Percentiles rank a stretch among this genome's conserved stretches.
Evolutionary conservation across 2,888 invertebrate genomes (phyloP).

Genomic region (Cryptosula pallasiana): DNA sequence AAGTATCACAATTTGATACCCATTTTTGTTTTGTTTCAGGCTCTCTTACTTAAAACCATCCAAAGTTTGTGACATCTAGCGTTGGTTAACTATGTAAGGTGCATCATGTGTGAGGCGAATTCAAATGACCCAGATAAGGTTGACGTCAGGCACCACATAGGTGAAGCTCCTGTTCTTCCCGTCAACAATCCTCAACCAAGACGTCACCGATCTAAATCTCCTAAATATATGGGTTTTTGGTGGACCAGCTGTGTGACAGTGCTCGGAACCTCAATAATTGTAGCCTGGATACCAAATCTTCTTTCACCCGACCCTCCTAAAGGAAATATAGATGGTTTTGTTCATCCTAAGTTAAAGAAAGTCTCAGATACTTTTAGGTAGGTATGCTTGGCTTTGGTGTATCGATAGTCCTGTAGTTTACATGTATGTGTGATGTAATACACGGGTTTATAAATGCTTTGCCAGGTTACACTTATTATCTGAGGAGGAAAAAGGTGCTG

Average conservation of each 20-base stretch:
- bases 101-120: background rate
- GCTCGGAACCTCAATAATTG: background rate
- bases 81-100: background rate
- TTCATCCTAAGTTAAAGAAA: constrained; percentile 2
- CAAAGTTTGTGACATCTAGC: too few relatives aligned
- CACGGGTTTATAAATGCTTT: too few relatives aligned
- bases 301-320: constrained; percentile 19
- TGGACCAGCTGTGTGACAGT: constrained; percentile 20
- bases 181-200: background rate
- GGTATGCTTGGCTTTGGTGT: too few relatives aligned
- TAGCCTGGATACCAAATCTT: constrained; percentile 16
- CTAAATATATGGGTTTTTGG: constrained; percentile 16
- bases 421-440: too few relatives aligned
- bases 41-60: too few relatives aligned
- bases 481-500: constrained; percentile 33
- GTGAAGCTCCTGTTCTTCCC: background rate
- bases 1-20: too few relatives aligned
- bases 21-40: too few relatives aligned
- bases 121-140: background rate
- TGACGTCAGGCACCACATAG: background rate
- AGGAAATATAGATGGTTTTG: constrained; percentile 19
- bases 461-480: constrained; percentile 13
- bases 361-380: constrained; percentile 8
- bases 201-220: background rate
- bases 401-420: too few relatives aligned